Base-by-base conservation (phyloP, 1,140 invertebrate species). In the Pomacea maculata region DNA sequence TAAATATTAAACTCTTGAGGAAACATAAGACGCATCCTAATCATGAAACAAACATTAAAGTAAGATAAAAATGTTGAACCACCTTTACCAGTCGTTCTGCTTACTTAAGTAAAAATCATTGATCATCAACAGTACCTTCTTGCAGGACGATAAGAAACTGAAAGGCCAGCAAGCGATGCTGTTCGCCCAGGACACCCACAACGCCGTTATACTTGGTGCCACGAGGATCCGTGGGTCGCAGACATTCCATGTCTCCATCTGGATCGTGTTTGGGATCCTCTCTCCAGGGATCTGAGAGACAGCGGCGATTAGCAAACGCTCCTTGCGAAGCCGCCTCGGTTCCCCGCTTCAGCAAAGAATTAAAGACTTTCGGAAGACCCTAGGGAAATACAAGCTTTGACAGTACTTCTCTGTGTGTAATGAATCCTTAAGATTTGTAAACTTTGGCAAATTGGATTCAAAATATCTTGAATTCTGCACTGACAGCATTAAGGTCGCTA, bases 131-230 rank as follows among this genome's bases (percentile, higher is more conserved):
- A 61, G 57, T 61, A 61, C 67, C 77, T 57, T 78, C 77, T 25
- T 29, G 21, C 29, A 78, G 29, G 45, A 57, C 21, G n/a, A 78
- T 57, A 45, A 78, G 67, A 25, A 54, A 78, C 77, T 78, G 65
- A 52, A 78, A 78, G 10, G 77, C 77, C 77, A n/a, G 65, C 21
- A 78, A 67, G 21, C 77, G 65, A 29, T 78, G 77, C n/a, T 71
- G 19, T 54, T 78, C 77, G 7, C 15, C 57, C 65, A 78, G 77
- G 11, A 29, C 52, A 25, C 52, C 45, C 6, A 71, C 52, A 1
- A 10, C 5, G 10, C 0, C 57, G 11, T 9, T 8, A 61, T 61
- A 17, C 57, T 61, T 11, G 1, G 11, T 61, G 57, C 57, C 57
- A 17, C 15, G 11, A 61, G 57, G 1, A 61, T 61, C 57, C 9